phyloP scores from a whole-genome alignment of 2,797 vertebrate genomes.

The Ibycter americanus region DNA sequence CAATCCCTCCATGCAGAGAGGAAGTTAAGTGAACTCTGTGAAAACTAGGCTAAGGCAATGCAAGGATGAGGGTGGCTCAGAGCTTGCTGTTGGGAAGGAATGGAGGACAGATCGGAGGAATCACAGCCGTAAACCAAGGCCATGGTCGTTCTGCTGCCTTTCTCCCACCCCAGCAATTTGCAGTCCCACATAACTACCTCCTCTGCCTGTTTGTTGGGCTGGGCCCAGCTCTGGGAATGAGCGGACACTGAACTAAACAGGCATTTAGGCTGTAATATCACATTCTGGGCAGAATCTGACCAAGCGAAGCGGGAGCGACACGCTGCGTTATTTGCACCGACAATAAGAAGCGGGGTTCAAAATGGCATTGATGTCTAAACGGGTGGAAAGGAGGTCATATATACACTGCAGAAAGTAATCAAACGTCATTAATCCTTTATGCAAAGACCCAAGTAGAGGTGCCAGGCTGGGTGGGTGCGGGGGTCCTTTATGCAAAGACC shows the following conservation, averaged over 20 bases:
- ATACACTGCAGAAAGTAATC: background rate
- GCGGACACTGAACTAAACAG: background rate
- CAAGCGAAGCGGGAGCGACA: background rate
- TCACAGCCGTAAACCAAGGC: background rate
- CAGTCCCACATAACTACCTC: accelerated
- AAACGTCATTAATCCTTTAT: background rate
- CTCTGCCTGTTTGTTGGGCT: background rate
- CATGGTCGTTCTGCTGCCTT: background rate
- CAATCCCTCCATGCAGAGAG: background rate
- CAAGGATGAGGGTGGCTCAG: background rate
- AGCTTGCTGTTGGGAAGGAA: background rate
- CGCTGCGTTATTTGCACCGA: background rate
- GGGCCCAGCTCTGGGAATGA: background rate
- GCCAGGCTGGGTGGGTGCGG: too few relatives aligned
- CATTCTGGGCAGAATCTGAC: background rate
- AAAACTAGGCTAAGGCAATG: background rate
- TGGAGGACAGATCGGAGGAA: background rate
- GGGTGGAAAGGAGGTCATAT: background rate
- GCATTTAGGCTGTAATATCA: background rate
- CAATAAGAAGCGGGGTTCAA: accelerated
- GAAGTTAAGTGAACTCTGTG: background rate
- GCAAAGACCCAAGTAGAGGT: background rate
- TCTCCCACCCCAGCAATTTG: background rate
- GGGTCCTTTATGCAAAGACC: too few relatives aligned
- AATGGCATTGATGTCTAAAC: accelerated